Evolutionary conservation across 2,113 vertebrate genomes (phyloP).

Genomic region (Phocoena phocoena): DNA sequence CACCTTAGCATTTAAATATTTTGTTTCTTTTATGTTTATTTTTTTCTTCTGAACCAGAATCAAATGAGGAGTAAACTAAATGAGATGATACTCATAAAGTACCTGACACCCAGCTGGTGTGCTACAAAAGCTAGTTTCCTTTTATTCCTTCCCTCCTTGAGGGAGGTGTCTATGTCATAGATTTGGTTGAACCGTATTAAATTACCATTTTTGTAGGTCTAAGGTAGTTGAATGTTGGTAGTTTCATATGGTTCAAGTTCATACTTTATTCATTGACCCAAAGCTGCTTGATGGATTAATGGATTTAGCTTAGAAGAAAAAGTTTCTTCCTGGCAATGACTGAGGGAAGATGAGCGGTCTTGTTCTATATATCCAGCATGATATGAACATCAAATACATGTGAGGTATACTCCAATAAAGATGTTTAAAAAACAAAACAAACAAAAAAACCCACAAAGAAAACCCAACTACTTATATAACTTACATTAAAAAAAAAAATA

Average conservation of each 20-base stretch:
- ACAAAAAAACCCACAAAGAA: too few species aligned
- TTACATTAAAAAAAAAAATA: not conserved
- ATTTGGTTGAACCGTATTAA: not conserved
- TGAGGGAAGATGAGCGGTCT: not conserved
- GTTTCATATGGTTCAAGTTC: not conserved
- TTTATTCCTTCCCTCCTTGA: not conserved
- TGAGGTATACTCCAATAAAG: too few species aligned
- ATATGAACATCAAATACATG: not conserved
- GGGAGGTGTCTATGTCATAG: not conserved
- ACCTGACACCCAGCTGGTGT: too few species aligned
- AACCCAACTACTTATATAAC: too few species aligned
- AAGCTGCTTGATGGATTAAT: conserved; percentile 9
- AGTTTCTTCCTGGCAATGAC: not conserved
- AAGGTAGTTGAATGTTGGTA: not conserved
- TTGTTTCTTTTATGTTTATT: not conserved
- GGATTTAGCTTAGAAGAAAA: conserved; percentile 29
- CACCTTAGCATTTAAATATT: not conserved
- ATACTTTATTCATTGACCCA: conserved; percentile 41
- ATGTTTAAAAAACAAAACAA: too few species aligned
- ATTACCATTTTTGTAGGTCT: not conserved
- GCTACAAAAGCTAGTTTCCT: not conserved
- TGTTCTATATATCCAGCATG: not conserved
- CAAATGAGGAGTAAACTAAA: not conserved
- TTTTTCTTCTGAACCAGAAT: not conserved
- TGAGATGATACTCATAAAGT: not conserved